These are phyloP conservation scores for Ctenopoma multispine DNA, from an alignment of 2,797 vertebrate genomes.

Conservation along the genomic window DNA sequence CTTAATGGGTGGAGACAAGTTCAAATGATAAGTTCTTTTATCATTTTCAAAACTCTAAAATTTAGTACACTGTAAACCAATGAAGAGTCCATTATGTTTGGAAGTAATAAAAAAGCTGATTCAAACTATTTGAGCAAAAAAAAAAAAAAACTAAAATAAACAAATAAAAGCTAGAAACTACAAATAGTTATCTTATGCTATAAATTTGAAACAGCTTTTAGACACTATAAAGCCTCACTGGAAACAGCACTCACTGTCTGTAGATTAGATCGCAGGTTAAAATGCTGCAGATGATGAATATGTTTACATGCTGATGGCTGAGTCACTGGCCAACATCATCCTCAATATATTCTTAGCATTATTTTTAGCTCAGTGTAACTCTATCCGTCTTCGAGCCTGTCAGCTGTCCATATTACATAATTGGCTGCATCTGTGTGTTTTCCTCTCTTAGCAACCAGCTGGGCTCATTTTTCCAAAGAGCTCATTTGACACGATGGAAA, in stretches of 20 bases:
- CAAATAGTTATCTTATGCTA: not conserved
- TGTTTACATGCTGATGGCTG: not conserved
- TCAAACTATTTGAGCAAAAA: not conserved
- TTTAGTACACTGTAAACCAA: no score
- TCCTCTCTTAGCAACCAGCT: slow-evolving; percentile 70
- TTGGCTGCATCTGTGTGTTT: slow-evolving; percentile 60
- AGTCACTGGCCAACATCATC: slow-evolving; percentile 19
- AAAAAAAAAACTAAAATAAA: not conserved
- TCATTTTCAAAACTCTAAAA: no score
- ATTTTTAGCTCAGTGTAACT: slow-evolving; percentile 32
- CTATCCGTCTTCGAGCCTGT: slow-evolving; percentile 25
- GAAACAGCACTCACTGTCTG: not conserved
- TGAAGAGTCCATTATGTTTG: no score
- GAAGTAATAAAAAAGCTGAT: not conserved
- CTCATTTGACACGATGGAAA: slow-evolving; percentile 53
- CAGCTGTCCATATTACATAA: slow-evolving; percentile 67
- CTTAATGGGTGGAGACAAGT: not conserved
- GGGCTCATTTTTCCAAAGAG: slow-evolving; percentile 41
- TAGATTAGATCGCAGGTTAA: slow-evolving; percentile 5
- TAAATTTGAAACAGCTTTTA: not conserved
- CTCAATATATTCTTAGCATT: slow-evolving; percentile 17
- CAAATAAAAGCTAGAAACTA: not conserved
- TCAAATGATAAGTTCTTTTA: no score
- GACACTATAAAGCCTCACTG: not conserved
- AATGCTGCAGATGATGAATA: slow-evolving; percentile 20